Evolutionary conservation across 2,797 vertebrate genomes (phyloP), one percentile per base, ranked within the genome.

Genomic region (Brachyrhaphis roseni): DNA sequence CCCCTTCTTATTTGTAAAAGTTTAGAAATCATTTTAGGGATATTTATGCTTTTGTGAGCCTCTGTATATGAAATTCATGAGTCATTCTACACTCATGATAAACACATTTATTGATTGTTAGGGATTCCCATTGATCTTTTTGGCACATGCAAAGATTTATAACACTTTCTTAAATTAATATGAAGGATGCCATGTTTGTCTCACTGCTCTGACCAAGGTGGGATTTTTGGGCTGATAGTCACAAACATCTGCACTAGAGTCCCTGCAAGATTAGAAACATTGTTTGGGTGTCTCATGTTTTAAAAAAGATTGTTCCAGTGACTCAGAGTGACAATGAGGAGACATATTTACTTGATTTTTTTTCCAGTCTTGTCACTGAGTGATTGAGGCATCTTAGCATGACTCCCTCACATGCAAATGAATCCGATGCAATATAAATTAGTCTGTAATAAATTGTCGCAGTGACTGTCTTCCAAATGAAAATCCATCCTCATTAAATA

Each of bases 81-180:
- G 85, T 91, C 78, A 86, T 79, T 86, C 77, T 70, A 81, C 78
- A 64, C 13, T 75, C 78, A 76, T 76, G 59, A 79, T 84, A 89
- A 91, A 92, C 79, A 86, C 76, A 53, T 83, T 51, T 87, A 91
- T 92, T 62, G 84, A 89, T 90, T 68, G 82, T 43, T 1, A 36
- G 36, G 43, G 75, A 72, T 20, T 20, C 70, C 81, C 77, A 18
- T 59, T 34, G 79, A 79, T 88, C 84, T 89, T 82, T 62, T 57
- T n/a, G 73, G 51, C 77, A 74, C 62, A 47, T 3, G 0, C 26
- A 8, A 36, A 31, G 6, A 80, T 77, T 85, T 78, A 80, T 80
- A 78, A 78, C 70, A 62, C 68, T 83, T 81, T 76, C 20, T 43
- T 72, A 72, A 81, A 53, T 46, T 73, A 74, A 78, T 71, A 41